Conservation (phyloP, 2,797 vertebrate species). For the Carduelis carduelis region DNA sequence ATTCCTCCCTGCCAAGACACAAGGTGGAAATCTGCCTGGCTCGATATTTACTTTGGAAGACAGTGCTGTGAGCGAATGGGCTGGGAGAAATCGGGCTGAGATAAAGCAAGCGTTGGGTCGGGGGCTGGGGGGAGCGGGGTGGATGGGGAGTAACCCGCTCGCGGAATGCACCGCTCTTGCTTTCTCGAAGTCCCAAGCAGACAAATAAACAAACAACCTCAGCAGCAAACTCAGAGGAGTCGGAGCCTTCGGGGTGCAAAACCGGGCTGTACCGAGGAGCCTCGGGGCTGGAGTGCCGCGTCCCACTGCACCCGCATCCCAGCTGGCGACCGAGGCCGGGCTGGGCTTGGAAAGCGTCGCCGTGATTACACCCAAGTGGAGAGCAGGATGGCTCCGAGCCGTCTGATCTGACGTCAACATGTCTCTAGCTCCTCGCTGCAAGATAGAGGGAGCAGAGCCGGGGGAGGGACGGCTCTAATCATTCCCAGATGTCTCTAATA, state of each 20-base stretch:
- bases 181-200: background rate
- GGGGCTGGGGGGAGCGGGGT: background rate
- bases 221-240: background rate
- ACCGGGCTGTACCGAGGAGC: background rate
- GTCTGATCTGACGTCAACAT: conserved; percentile 87
- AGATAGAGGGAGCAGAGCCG: conserved; percentile 73
- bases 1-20: conserved; percentile 4
- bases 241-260: background rate
- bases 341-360: conserved; percentile 65
- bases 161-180: background rate
- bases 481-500: conserved; percentile 87
- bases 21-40: conserved; percentile 4
- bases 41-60: background rate
- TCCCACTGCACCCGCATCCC: conserved; percentile 39
- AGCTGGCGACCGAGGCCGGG: conserved; percentile 61
- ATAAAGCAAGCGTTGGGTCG: background rate
- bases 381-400: conserved; percentile 81
- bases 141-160: background rate
- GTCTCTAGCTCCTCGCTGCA: conserved; percentile 74
- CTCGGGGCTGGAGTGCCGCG: background rate
- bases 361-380: conserved; percentile 77
- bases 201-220: background rate
- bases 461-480: conserved; percentile 82
- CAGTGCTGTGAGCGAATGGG: background rate
- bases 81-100: background rate